Base-by-base conservation (phyloP, 2,113 vertebrate genomes). In the Meriones unguiculatus region DNA sequence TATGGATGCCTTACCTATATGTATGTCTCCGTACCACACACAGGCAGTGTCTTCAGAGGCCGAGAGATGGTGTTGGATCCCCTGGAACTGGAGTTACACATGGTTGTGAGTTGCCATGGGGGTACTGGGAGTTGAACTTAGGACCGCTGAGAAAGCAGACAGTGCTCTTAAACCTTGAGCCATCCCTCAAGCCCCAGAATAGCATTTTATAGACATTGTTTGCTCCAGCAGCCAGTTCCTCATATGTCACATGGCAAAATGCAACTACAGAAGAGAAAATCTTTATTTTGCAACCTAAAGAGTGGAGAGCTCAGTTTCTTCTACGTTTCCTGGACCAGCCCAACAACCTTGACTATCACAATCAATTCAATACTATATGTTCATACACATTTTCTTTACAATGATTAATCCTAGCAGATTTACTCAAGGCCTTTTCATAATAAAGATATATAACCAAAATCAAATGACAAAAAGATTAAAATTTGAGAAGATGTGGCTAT, bases 371-470 rank as follows among this genome's bases (percentile, higher is more conserved):
- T 59, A 52, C 88, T 90, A 35, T 13, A 84, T 41, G 57, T 87
- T 87, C 32, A 64, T 70, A 59, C 4, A 14, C 52, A 46, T 84
- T 65, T 32, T 4, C 13, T 72, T 69, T 24, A 80, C 30, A n/a
- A 67, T 81, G 65, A 70, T 1, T 80, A 73, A 59, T 69, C 28
- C 24, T 62, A 65, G 62, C 22, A 65, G 2, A 89, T 57, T 88
- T 64, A 72, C 11, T 57, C 87, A 86, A 35, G 30, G 8, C 76
- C 96, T 90, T 54, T 84, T 57, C 65, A 87, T 95, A 76, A 93
- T 57, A 75, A 0, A 82, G 18, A 78, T 30, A 91, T 17, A 52
- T 7, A 75, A 30, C 62, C 32, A 84, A 94, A 5, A 89, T 86
- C 59, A 69, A 96, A 93, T 38, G 59, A 72, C 5, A 69, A 32